phyloP scores from a whole-genome alignment of 2,888 invertebrate genomes.

The Mythimna lalbum region DNA sequence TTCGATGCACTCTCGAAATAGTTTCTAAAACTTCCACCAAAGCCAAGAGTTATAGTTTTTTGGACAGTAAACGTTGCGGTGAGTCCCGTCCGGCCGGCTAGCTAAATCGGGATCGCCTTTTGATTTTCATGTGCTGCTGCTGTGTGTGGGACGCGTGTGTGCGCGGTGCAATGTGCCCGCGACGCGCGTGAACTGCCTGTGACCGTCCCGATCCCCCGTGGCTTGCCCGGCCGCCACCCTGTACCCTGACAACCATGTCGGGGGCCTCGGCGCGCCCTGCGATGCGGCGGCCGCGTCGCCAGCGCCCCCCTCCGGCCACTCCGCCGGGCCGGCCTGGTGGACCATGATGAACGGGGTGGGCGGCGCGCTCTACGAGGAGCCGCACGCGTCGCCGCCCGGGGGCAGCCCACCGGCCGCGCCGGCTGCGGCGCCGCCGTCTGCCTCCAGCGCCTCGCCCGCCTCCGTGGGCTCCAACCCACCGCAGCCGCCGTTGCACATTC shows the following conservation, averaged over 20 bases:
- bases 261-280: constrained; percentile 92
- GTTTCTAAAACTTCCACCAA: constrained; percentile 63
- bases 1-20: constrained; percentile 69
- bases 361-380: constrained; percentile 95
- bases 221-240: constrained; percentile 95
- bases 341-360: constrained; percentile 95
- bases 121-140: constrained; percentile 89
- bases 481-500: constrained; percentile 96
- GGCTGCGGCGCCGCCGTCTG: constrained; percentile 92
- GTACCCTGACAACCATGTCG: constrained; percentile 94
- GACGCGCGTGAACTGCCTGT: constrained; percentile 88
- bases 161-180: constrained; percentile 90
- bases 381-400: constrained; percentile 91
- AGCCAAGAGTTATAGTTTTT: constrained; percentile 64
- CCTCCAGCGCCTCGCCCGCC: constrained; percentile 90
- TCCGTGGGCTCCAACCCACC: constrained; percentile 93
- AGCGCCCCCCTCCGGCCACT: constrained; percentile 95
- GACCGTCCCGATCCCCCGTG: constrained; percentile 92
- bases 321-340: constrained; percentile 96
- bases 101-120: constrained; percentile 90
- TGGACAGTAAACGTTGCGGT: constrained; percentile 76
- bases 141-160: constrained; percentile 87
- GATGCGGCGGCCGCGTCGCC: constrained; percentile 93
- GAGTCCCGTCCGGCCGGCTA: constrained; percentile 82
- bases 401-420: constrained; percentile 93